A percentile compares a stretch with the other conserved stretches of the same genome.
These are phyloP conservation scores for Oenanthe melanoleuca DNA, from an alignment of 2,113 vertebrate species.

Conservation along the genomic window DNA sequence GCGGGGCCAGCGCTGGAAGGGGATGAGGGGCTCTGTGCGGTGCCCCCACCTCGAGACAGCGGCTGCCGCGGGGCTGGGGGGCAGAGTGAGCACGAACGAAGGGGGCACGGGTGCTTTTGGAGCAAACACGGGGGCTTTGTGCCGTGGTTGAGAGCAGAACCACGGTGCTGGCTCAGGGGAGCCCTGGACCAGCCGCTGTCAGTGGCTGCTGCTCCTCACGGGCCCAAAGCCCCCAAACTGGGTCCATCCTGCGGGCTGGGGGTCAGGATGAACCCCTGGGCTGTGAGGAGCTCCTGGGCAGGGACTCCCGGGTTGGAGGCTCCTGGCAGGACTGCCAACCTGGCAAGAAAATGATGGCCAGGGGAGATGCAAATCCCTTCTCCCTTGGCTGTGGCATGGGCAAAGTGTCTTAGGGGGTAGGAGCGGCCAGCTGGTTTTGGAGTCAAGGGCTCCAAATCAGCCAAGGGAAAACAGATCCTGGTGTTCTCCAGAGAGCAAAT, in stretches of 20 bases:
- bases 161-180: rapidly evolving
- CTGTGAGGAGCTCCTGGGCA: neutral
- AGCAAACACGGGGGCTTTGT: neutral
- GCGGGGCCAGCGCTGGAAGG: rapidly evolving
- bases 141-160: rapidly evolving
- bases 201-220: neutral
- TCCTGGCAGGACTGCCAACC: neutral
- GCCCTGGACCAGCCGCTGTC: rapidly evolving
- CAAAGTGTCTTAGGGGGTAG: neutral
- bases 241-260: rapidly evolving
- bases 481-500: neutral
- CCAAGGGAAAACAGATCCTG: neutral
- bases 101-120: neutral
- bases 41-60: rapidly evolving
- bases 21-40: neutral
- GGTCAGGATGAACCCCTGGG: neutral
- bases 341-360: neutral
- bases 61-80: neutral
- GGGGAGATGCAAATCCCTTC: neutral
- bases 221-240: rapidly evolving
- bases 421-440: neutral
- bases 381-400: rapidly evolving
- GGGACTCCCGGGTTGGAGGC: rapidly evolving
- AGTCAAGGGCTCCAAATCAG: neutral
- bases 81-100: rapidly evolving